A percentile compares a stretch with the other conserved stretches of the same genome.
Conservation (phyloP, 2,113 vertebrate species). For the Redunca redunca region DNA sequence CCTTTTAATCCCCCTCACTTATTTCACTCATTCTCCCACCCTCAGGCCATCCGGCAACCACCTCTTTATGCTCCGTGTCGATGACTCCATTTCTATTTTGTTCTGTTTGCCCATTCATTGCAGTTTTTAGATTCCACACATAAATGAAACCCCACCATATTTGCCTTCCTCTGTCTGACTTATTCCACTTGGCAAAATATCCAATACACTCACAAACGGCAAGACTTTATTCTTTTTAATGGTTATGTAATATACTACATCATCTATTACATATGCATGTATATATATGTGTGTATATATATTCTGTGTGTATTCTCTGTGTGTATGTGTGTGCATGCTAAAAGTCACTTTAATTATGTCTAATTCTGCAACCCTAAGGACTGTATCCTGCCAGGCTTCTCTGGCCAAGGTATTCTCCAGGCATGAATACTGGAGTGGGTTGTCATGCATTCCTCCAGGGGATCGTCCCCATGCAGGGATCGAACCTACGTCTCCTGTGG, state of each 20-base stretch:
- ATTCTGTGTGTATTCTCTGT: too few relatives aligned
- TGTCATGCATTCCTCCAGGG: neutral
- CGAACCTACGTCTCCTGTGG: fast-evolving
- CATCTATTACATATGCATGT: neutral
- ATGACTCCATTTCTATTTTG: neutral
- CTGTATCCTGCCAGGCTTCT: neutral
- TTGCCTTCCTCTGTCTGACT: neutral
- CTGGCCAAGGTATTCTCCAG: neutral
- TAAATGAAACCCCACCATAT: neutral
- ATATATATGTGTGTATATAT: fast-evolving
- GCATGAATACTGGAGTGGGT: neutral
- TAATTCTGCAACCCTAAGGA: neutral
- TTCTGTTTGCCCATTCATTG: neutral
- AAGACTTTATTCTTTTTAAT: neutral
- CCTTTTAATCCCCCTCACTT: neutral
- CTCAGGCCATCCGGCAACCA: neutral
- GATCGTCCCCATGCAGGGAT: neutral
- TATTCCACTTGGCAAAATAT: neutral
- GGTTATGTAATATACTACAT: neutral
- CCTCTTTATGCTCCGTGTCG: neutral
- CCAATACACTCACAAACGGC: neutral
- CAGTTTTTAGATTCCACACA: neutral
- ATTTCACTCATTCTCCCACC: neutral
- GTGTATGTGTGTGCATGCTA: neutral
- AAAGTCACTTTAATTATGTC: neutral